These are phyloP conservation scores for Pipistrellus kuhlii DNA, from an alignment of 2,797 vertebrate species.

Conservation along the genomic window DNA sequence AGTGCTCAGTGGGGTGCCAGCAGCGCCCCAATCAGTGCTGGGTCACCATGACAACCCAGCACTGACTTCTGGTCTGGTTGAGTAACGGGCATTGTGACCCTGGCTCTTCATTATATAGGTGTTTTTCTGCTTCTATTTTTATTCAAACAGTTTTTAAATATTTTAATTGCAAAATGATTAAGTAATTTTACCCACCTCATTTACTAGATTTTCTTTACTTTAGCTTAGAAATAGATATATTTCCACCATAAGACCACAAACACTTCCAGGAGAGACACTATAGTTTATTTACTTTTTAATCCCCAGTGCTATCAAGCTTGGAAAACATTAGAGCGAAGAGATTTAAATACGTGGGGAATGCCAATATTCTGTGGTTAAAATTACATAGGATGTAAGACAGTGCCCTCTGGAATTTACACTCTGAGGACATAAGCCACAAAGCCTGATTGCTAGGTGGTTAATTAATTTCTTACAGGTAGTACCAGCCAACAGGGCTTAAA, in stretches of 20 bases:
- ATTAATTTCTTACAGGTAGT: not conserved
- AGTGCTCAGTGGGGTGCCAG: no score
- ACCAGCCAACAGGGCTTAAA: not conserved
- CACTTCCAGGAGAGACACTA: not conserved
- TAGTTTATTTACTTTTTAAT: not conserved
- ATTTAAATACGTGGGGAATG: not conserved
- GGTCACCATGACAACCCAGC: no score
- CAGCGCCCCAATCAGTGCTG: no score
- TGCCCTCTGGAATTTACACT: not conserved
- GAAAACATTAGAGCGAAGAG: not conserved
- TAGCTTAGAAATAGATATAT: not conserved
- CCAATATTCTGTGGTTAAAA: not conserved
- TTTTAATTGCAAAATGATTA: not conserved
- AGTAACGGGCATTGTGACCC: no score
- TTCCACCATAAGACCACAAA: not conserved
- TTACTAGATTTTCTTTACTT: not conserved
- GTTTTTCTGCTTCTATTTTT: not conserved
- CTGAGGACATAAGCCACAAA: not conserved
- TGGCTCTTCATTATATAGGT: not conserved
- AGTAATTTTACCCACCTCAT: not conserved
- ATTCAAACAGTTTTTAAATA: not conserved
- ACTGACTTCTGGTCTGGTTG: no score
- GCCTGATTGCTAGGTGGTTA: not conserved
- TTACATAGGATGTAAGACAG: not conserved
- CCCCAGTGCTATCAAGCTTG: not conserved